A percentile compares a stretch with the other conserved stretches of the same genome.
These are phyloP conservation scores for Drosophila stalkeri DNA, from an alignment of 2,888 invertebrate genomes.

Conservation along the genomic window DNA sequence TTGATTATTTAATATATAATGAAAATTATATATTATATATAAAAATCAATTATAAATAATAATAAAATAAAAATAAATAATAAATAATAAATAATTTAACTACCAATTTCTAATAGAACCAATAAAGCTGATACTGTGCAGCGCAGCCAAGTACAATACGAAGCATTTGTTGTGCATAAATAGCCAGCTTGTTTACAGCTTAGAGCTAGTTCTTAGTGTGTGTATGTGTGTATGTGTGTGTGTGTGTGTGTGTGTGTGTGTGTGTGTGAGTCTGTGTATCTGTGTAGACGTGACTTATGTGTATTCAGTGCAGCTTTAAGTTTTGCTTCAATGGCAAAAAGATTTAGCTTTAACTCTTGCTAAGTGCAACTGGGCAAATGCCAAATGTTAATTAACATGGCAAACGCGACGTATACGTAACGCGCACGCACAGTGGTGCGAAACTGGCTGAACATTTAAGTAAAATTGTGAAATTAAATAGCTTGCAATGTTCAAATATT, in stretches of 20 bases:
- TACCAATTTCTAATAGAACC: background rate
- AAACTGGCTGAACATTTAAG: background rate
- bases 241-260: background rate
- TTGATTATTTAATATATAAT: background rate
- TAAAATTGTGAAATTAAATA: background rate
- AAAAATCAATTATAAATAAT: too few relatives aligned
- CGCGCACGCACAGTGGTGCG: slow-evolving; percentile 9
- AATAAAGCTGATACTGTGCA: slow-evolving; percentile 14
- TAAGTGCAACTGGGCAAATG: slow-evolving; percentile 26
- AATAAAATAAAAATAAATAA: too few relatives aligned
- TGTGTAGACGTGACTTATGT: slow-evolving; percentile 39
- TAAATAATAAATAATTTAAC: too few relatives aligned
- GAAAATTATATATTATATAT: background rate
- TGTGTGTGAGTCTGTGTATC: background rate
- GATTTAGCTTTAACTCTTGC: slow-evolving; percentile 23
- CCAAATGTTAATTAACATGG: slow-evolving; percentile 44
- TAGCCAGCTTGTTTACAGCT: slow-evolving; percentile 47
- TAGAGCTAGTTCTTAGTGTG: background rate
- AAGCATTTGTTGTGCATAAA: slow-evolving; percentile 61
- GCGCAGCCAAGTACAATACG: slow-evolving; percentile 28
- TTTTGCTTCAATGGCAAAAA: slow-evolving; percentile 1
- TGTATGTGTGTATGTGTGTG: background rate
- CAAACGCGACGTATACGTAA: slow-evolving; percentile 41
- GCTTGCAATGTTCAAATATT: background rate
- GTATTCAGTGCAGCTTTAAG: slow-evolving; percentile 41